Evolutionary conservation across 1,140 invertebrate species (phyloP), one percentile per base, ranked within the genome.

Genomic region (Drosophila serrata): DNA sequence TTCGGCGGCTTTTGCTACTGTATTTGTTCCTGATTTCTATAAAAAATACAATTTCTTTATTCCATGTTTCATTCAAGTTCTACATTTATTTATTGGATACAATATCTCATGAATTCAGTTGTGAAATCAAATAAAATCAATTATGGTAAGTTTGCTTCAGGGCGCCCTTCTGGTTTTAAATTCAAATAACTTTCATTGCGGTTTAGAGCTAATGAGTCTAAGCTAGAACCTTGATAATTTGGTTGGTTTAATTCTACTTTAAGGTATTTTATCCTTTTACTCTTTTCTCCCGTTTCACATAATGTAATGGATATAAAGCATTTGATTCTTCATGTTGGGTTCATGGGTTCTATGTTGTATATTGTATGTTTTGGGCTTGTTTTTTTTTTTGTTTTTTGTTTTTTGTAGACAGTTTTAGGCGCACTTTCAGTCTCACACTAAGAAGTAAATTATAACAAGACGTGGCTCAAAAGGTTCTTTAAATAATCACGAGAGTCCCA

Each of bases 341-440:
- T 51, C 12, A 24, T 77, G 57, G 48, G 57, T 75, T 75, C 27
- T 53, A 39, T 63, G 35, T 46, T 74, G 17, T 61, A 40, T 59
- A 13, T n/a, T n/a, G n/a, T n/a, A n/a, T n/a, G 22, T 73, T 78
- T 48, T 63, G 67, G 58, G 82, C 67, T 61, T 40, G 37, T 8
- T 57, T 53, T 51, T 53, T 35, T 53, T n/a, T n/a, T 61, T 40
- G 37, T 8, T 57, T 53, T 51, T 53, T 35, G n/a, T n/a, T n/a
- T 53, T 53, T 53, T 37, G 17, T 53, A 37, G 49, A 65, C 53
- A 70, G 63, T 79, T 76, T 53, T 69, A 72, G 82, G 64, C 75
- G 64, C 72, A 79, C 67, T 75, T 90, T 88, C 84, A 88, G 84
- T 88, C 84, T 88, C 79, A 86, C 82, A 86, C 82, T 79, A 76